Evolutionary conservation across 2,797 vertebrate genomes (phyloP).

Genomic region (Darevskia mixta): DNA sequence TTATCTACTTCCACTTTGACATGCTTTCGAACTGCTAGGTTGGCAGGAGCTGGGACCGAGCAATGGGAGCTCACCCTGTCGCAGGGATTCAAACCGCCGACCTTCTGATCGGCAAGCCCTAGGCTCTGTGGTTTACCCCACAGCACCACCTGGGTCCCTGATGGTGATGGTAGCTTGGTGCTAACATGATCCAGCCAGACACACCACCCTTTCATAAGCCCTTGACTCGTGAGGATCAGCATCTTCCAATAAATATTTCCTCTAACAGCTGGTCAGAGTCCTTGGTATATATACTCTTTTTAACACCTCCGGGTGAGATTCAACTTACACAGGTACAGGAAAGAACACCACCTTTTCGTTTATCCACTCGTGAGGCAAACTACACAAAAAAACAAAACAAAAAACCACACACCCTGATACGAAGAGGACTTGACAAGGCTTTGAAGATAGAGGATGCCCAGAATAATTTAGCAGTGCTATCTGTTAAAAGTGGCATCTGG

Average conservation of each 20-base stretch:
- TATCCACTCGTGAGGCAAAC: neutral
- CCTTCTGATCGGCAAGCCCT: no score
- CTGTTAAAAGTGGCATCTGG: neutral
- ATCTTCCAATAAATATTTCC: slow-evolving; percentile 47
- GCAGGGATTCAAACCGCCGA: no score
- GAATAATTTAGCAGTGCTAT: slow-evolving; percentile 5
- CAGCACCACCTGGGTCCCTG: no score
- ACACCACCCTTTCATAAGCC: neutral
- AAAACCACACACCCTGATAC: accelerated
- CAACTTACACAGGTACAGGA: slow-evolving; percentile 52
- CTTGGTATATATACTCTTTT: neutral
- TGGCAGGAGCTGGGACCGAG: no score
- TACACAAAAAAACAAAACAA: neutral
- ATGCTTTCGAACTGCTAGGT: no score
- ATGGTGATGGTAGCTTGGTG: neutral
- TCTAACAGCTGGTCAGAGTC: accelerated
- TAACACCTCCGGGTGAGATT: slow-evolving; percentile 51
- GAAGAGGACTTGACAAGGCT: slow-evolving; percentile 65
- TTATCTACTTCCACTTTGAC: no score
- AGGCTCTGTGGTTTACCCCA: no score
- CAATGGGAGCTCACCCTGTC: no score
- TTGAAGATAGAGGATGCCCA: slow-evolving; percentile 56
- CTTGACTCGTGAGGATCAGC: neutral
- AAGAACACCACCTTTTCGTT: slow-evolving; percentile 43
- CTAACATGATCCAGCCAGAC: neutral